These are phyloP conservation scores for Drosophila glabriapex DNA, from an alignment of 2,888 invertebrate genomes.

Conservation along the genomic window DNA sequence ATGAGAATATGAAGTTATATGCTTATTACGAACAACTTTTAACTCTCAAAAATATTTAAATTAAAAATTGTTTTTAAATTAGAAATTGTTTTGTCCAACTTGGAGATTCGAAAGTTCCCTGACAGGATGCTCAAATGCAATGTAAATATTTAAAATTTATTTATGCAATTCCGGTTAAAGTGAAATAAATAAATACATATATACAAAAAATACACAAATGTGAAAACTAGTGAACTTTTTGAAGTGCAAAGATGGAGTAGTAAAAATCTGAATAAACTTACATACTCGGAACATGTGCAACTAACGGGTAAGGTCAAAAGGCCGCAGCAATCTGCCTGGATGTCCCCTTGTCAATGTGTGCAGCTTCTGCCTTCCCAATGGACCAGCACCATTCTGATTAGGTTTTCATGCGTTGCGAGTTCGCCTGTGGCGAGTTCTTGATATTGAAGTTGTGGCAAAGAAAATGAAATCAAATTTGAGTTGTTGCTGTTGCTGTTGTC, in stretches of 20 bases:
- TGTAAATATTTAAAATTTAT: slow-evolving; percentile 35
- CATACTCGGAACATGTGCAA: slow-evolving; percentile 53
- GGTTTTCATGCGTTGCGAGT: slow-evolving; percentile 61
- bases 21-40: not conserved
- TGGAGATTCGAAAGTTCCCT: slow-evolving; percentile 1
- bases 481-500: slow-evolving; percentile 17
- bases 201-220: slow-evolving; percentile 34
- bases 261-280: slow-evolving; percentile 59
- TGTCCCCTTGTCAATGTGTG: slow-evolving; percentile 26
- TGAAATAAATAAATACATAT: not conserved
- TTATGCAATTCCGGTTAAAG: slow-evolving; percentile 25
- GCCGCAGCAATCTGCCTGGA: slow-evolving; percentile 34
- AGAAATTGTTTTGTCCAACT: not conserved
- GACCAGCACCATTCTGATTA: slow-evolving; percentile 65
- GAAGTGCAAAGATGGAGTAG: slow-evolving; percentile 20
- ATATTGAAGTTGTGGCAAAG: slow-evolving; percentile 26
- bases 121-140: slow-evolving; percentile 2
- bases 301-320: slow-evolving; percentile 50
- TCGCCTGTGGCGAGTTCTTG: slow-evolving; percentile 39
- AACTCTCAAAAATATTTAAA: not conserved
- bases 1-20: not conserved
- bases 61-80: not conserved
- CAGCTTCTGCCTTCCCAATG: slow-evolving; percentile 26
- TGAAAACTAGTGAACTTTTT: slow-evolving; percentile 53
- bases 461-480: slow-evolving; percentile 63